Conservation (phyloP, 2,797 vertebrate genomes). For the Knipowitschia caucasica region DNA sequence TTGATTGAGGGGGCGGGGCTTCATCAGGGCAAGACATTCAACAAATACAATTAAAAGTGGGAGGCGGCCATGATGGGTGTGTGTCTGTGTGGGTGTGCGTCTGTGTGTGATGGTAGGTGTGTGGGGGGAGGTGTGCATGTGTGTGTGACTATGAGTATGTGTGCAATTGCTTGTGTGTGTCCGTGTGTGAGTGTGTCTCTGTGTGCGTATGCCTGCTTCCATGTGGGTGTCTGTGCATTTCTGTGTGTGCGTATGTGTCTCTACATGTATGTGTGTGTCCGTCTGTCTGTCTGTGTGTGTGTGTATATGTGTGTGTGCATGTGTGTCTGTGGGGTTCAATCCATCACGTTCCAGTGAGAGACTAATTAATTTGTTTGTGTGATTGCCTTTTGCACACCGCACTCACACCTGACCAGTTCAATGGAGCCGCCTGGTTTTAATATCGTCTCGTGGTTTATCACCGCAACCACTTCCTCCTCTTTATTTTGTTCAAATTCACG, state of each 20-base stretch:
- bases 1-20: slow-evolving; percentile 10
- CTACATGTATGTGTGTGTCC: neutral
- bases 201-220: no score
- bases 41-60: slow-evolving; percentile 60
- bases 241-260: neutral
- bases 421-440: slow-evolving; percentile 29
- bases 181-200: no score
- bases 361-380: slow-evolving; percentile 84
- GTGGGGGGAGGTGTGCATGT: neutral
- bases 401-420: slow-evolving; percentile 23
- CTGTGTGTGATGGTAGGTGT: slow-evolving; percentile 1
- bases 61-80: slow-evolving; percentile 5
- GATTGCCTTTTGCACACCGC: slow-evolving; percentile 70
- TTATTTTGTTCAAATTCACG: slow-evolving; percentile 24
- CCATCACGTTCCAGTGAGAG: slow-evolving; percentile 71
- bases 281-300: no score
- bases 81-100: neutral
- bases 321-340: slow-evolving; percentile 52
- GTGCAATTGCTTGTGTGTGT: slow-evolving; percentile 1
- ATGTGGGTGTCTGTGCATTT: no score
- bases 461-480: slow-evolving; percentile 36
- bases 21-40: slow-evolving; percentile 43
- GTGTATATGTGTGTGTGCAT: neutral
- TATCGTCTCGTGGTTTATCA: slow-evolving; percentile 29
- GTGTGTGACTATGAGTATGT: no score